These are phyloP conservation scores for Corvus cornix DNA, from an alignment of 2,113 vertebrate genomes.

Conservation along the genomic window DNA sequence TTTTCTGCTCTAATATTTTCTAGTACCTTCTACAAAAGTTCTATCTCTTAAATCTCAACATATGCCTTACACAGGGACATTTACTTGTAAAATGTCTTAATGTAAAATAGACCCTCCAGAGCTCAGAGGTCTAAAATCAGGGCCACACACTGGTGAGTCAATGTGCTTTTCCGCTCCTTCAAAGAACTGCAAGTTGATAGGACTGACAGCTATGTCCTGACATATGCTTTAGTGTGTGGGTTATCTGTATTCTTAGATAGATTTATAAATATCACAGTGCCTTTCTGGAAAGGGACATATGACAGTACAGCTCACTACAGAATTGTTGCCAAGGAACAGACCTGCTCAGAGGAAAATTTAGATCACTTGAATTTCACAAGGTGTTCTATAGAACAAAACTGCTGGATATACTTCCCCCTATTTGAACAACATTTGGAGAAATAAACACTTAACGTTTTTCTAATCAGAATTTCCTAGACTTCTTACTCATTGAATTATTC, in stretches of 20 bases:
- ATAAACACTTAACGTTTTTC: background rate
- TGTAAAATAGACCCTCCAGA: background rate
- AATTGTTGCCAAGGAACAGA: conserved; percentile 41
- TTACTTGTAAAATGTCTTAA: background rate
- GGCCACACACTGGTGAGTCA: background rate
- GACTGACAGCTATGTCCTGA: conserved; percentile 46
- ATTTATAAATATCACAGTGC: conserved; percentile 50
- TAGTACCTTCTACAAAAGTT: background rate
- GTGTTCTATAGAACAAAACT: conserved; percentile 23
- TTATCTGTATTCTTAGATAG: conserved; percentile 56
- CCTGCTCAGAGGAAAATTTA: conserved; percentile 49
- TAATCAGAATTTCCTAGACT: background rate
- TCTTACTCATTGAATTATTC: background rate
- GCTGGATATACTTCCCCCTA: background rate
- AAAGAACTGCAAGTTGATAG: background rate
- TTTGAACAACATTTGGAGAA: background rate
- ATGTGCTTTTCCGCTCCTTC: background rate
- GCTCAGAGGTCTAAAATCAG: background rate
- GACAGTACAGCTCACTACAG: conserved; percentile 38
- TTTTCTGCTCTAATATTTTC: background rate
- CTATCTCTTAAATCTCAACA: background rate
- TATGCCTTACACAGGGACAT: background rate
- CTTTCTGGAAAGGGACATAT: conserved; percentile 53
- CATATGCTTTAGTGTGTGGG: conserved; percentile 49
- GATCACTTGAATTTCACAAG: conserved; percentile 24